Conservation (phyloP, 37 sponge, comb jelly and placozoan species). For the Theonella swinhoei region DNA sequence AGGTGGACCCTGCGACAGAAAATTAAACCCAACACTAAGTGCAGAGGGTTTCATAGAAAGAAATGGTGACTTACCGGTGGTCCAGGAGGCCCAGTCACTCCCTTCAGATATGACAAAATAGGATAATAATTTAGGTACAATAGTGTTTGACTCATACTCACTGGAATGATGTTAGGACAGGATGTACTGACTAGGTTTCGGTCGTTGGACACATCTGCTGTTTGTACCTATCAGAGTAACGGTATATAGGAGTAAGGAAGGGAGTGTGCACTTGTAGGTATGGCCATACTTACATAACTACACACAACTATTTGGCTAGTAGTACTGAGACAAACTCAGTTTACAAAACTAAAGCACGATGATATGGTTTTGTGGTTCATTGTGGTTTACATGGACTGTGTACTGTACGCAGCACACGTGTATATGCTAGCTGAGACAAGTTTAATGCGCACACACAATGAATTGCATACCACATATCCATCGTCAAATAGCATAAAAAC, state of each 20-base stretch:
- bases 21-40: not conserved
- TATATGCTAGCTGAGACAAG: too few relatives aligned
- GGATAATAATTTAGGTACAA: not conserved
- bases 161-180: not conserved
- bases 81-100: not conserved
- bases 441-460: too few relatives aligned
- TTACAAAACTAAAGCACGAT: too few relatives aligned
- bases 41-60: not conserved
- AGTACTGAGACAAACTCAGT: too few relatives aligned
- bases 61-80: not conserved
- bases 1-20: not conserved
- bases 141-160: not conserved
- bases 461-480: not conserved
- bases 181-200: not conserved
- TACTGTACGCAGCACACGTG: too few relatives aligned
- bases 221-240: not conserved
- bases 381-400: too few relatives aligned
- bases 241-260: not conserved
- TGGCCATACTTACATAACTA: not conserved
- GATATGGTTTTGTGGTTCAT: too few relatives aligned
- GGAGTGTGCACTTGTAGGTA: not conserved
- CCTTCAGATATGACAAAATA: not conserved
- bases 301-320: too few relatives aligned
- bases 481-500: not conserved
- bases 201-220: not conserved